Base-by-base conservation (phyloP, 2,113 vertebrate genomes). In the Dipodomys merriami region DNA sequence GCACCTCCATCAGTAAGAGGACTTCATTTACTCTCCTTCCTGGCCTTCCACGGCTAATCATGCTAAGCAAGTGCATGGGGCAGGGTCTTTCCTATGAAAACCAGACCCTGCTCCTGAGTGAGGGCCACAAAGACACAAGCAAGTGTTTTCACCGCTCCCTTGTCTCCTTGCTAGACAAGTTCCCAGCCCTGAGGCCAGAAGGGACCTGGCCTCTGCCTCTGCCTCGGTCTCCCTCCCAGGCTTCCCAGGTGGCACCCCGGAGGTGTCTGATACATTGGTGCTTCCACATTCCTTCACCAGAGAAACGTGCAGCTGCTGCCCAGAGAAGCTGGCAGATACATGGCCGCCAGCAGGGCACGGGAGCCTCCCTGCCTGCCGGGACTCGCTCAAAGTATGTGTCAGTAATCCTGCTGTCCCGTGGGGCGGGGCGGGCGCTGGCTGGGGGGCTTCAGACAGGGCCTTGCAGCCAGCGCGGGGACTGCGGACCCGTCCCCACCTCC, bases 301-400 rank as follows among this genome's bases (percentile, higher is more conserved):
- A 97, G 94, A 98, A 99, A 99, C 98, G 98, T 98, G 98, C 98
- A 97, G 98, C 99, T 98, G 98, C 98, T 98, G 98, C 99, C 98
- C 98, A 98, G 99, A 98, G 98, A 98, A 98, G 97, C 98, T 99
- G 98, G 99, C 98, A 97, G 98, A 99, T 98, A 98, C 98, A 98
- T 99, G 98, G 98, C 99, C 99, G 88, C 97, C 95, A 39, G 39
- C 39, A 39, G 39, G 99, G 99, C 99, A 98, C 98, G 98, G 98
- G 98, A 99, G 99, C 99, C 99, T 99, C 98, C 96, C 98, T 98
- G 98, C 98, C 98, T 99, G 99, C 99, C 97, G 98, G 96, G 99
- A 98, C 99, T 99, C 99, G 99, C 98, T 98, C 97, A 97, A 99
- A 99, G 98, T 99, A 99, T 99, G 99, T 99, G 99, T 99, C 99